Base-by-base conservation (phyloP, 1,140 invertebrate genomes). In the Aphaenogaster ashmeadi region DNA sequence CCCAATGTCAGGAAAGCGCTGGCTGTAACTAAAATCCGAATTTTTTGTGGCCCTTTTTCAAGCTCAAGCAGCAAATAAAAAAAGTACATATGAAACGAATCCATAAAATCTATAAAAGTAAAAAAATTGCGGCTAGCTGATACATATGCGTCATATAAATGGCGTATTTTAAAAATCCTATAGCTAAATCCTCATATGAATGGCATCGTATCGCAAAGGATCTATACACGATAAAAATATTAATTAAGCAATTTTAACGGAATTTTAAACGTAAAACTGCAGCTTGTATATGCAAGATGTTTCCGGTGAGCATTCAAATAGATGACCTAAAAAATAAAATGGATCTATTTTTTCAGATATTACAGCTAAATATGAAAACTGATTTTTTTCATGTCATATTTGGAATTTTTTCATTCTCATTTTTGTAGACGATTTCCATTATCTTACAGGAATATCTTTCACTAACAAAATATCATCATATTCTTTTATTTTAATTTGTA, bases 221-320 rank as follows among this genome's bases (percentile, higher is more conserved):
- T 74, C 41, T 44, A 36, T 36, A 18, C 80, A 58, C 15, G 74
- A 72, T 71, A 15, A 21, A 67, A 71, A 71, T 69, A 69, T 58
- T 83, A 83, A 83, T 83, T 38, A 64, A 64, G 21, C 64, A 41
- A 47, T 72, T 83, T 83, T 72, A 83, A 83, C 11, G 38, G 52
- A 56, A 13, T 80, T 80, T 77, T 75, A 75, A 18, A 41, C 38
- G 52, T 54, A 41, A 33, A 69, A 80, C 18, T 67, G 47, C 47
- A 52, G 62, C 38, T 69, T 27, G 58, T 81, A 71, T 50, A 74
- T 47, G 52, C 38, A 72, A 58, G 80, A 71, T 6, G 2, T 5
- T 0, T 13, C 18, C 44, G 7, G 67, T 41, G 11, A 52, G 33
- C 21, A 41, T 80, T 66, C 2, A 52, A 66, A 79, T 77, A 33